Evolutionary conservation across 2,888 invertebrate species (phyloP).

Genomic region (Aspidiotus destructor): DNA sequence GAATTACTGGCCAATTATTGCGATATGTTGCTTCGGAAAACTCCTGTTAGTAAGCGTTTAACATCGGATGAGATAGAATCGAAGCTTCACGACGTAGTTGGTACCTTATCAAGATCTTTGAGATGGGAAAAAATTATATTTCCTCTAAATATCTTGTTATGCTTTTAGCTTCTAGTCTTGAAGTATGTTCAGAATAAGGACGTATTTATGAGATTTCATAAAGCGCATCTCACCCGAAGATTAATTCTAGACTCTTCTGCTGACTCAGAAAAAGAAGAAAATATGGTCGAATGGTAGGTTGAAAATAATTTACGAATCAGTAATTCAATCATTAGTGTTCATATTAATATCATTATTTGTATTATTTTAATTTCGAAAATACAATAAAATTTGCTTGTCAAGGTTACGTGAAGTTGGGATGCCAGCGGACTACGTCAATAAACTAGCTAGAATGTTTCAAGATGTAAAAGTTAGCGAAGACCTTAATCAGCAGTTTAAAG

Average conservation of each 20-base stretch:
- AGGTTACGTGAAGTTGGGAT: conserved; percentile 85
- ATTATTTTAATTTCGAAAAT: no score
- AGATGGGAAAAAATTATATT: no score
- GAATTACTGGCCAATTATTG: conserved; percentile 98
- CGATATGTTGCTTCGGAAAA: conserved; percentile 95
- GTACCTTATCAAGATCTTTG: conserved; percentile 39
- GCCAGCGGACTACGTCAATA: conserved; percentile 99
- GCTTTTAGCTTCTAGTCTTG: conserved; percentile 65
- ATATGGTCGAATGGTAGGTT: conserved; percentile 90
- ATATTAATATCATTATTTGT: background rate
- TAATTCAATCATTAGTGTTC: background rate
- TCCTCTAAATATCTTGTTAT: conserved; percentile 22
- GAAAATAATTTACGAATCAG: background rate
- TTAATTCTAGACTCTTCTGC: conserved; percentile 96
- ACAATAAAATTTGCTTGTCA: no score
- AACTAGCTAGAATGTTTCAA: conserved; percentile 94
- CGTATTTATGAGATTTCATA: conserved; percentile 99
- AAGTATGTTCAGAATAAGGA: conserved; percentile 99
- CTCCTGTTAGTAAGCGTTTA: conserved; percentile 88
- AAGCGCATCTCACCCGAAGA: conserved; percentile 90
- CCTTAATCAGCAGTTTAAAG: conserved; percentile 83
- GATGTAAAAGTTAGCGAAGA: conserved; percentile 98
- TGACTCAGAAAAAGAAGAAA: conserved; percentile 98
- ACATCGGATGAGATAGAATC: conserved; percentile 95
- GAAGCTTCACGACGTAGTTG: conserved; percentile 78